Evolutionary conservation across 2,888 invertebrate genomes (phyloP).

Genomic region (Crematogaster levior): DNA sequence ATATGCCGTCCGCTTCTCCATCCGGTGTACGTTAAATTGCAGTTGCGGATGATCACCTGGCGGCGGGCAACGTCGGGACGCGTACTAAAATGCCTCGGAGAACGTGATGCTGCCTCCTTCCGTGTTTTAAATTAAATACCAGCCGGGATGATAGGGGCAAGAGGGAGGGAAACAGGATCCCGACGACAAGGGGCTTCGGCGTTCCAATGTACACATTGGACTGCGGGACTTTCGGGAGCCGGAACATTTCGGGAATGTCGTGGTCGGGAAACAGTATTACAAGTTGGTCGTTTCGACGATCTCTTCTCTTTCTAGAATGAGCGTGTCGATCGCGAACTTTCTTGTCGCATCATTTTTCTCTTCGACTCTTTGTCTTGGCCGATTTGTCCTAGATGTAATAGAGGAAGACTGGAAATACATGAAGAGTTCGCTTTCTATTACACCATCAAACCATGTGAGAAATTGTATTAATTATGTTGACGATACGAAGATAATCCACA

Average conservation of each 20-base stretch:
- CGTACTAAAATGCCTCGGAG: conserved; percentile 7
- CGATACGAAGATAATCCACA: background rate
- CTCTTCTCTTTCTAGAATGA: background rate
- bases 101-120: conserved; percentile 43
- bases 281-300: background rate
- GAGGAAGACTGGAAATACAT: background rate
- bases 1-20: conserved; percentile 43
- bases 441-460: background rate
- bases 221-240: conserved; percentile 40
- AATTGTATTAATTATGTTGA: background rate
- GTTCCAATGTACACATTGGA: conserved; percentile 41
- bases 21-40: conserved; percentile 43
- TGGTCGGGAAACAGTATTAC: background rate
- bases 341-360: background rate
- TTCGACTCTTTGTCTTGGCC: background rate
- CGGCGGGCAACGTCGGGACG: conserved; percentile 6
- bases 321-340: conserved; percentile 12
- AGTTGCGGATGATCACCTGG: conserved; percentile 50
- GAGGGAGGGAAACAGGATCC: background rate
- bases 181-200: conserved; percentile 39
- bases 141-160: background rate
- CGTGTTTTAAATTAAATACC: conserved; percentile 66
- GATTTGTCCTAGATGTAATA: background rate
- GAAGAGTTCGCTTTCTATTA: background rate
- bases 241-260: conserved; percentile 71